These are phyloP conservation scores for Sceloporus tristichus DNA, from an alignment of 2,113 vertebrate genomes.

Conservation along the genomic window DNA sequence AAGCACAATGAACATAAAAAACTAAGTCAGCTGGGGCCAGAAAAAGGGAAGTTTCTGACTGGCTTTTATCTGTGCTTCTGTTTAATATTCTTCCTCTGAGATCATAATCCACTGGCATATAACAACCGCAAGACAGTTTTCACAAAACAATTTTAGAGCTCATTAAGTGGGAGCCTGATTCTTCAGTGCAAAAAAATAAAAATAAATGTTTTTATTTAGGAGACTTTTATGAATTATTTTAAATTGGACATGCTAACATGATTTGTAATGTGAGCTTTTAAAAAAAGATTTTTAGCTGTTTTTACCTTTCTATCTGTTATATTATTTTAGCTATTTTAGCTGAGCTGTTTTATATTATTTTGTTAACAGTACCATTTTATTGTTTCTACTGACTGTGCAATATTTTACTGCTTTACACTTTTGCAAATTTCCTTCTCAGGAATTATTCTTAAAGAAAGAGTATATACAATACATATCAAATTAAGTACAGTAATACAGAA, in stretches of 20 bases:
- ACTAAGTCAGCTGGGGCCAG: conserved; percentile 40
- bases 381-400: neutral
- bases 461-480: neutral
- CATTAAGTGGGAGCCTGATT: neutral
- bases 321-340: neutral
- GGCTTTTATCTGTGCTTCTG: neutral
- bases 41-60: conserved; percentile 15
- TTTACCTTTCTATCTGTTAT: too few relatives aligned
- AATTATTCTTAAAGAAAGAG: neutral
- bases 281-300: too few relatives aligned
- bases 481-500: neutral
- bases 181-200: conserved; percentile 26
- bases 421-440: neutral
- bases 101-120: neutral
- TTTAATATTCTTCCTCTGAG: conserved; percentile 32
- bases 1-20: conserved; percentile 33
- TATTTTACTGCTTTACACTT: neutral
- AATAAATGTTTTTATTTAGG: neutral
- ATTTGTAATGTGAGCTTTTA: neutral
- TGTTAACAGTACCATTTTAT: neutral
- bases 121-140: conserved; percentile 5
- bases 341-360: neutral
- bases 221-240: neutral
- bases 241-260: neutral
- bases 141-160: neutral